phyloP scores from a whole-genome alignment of 2,113 vertebrate genomes.

The Okapia johnstoni region DNA sequence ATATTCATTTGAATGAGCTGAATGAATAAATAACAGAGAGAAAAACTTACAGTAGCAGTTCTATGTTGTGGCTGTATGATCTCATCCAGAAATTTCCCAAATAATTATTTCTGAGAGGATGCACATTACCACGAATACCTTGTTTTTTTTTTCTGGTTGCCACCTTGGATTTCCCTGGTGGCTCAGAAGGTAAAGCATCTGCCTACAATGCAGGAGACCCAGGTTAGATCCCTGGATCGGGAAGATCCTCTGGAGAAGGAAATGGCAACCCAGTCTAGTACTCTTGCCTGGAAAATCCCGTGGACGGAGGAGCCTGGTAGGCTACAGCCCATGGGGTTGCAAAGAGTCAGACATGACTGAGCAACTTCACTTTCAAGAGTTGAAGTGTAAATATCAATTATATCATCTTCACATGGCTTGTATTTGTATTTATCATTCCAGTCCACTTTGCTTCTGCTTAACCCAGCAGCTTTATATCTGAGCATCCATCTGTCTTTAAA shows the following conservation, averaged over 20 bases:
- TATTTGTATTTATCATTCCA: background rate
- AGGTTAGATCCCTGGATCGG: background rate
- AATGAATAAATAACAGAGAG: background rate
- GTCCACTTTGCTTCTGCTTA: background rate
- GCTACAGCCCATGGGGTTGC: background rate
- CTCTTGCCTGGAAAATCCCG: background rate
- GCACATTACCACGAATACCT: background rate
- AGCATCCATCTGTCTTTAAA: conserved; percentile 61
- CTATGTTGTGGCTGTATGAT: background rate
- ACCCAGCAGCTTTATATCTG: conserved; percentile 42
- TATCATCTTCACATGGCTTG: background rate
- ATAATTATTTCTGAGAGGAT: background rate
- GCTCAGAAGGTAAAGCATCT: accelerated
- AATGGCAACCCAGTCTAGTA: background rate
- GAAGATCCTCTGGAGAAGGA: background rate
- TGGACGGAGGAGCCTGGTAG: background rate
- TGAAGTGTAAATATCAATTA: background rate
- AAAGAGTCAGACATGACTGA: background rate
- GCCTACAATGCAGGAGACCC: background rate
- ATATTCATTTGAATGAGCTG: background rate
- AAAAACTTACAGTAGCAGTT: background rate
- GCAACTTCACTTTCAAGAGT: background rate
- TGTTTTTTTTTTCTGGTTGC: background rate
- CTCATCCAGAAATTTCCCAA: background rate
- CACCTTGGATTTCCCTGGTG: background rate